Evolutionary conservation across 2,113 vertebrate genomes (phyloP).

Genomic region (Uria lomvia): DNA sequence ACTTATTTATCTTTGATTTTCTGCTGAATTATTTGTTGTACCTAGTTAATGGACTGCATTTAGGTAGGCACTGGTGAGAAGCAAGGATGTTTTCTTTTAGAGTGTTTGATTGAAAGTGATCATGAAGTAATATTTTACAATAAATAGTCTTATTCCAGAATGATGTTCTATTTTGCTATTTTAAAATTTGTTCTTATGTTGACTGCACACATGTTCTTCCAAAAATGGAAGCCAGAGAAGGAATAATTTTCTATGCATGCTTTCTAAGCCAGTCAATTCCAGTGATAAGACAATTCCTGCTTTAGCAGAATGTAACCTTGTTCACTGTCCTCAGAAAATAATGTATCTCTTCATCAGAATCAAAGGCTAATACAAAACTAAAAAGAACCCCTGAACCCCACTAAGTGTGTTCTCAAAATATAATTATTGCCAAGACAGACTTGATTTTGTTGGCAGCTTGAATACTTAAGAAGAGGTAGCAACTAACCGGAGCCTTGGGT

Average conservation of each 20-base stretch:
- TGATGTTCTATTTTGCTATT: neutral
- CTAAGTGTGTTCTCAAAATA: neutral
- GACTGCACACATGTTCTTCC: neutral
- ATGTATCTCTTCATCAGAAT: neutral
- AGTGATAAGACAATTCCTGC: neutral
- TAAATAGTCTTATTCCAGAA: neutral
- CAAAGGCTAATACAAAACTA: neutral
- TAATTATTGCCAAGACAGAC: neutral
- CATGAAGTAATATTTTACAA: neutral
- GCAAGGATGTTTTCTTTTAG: neutral
- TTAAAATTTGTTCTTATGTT: neutral
- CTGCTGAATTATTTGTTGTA: neutral
- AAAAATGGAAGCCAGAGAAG: neutral
- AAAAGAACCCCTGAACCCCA: neutral
- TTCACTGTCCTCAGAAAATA: neutral
- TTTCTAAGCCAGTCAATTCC: neutral
- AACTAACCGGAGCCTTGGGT: neutral
- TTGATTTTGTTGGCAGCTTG: neutral
- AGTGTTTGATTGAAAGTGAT: neutral
- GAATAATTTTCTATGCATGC: neutral
- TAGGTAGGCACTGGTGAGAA: neutral
- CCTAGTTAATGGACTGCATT: neutral
- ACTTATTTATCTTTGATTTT: neutral
- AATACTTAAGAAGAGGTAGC: neutral
- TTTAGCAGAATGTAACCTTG: neutral